phyloP scores from a whole-genome alignment of 2,888 invertebrate genomes.

The Torymus aiolomorphi region DNA sequence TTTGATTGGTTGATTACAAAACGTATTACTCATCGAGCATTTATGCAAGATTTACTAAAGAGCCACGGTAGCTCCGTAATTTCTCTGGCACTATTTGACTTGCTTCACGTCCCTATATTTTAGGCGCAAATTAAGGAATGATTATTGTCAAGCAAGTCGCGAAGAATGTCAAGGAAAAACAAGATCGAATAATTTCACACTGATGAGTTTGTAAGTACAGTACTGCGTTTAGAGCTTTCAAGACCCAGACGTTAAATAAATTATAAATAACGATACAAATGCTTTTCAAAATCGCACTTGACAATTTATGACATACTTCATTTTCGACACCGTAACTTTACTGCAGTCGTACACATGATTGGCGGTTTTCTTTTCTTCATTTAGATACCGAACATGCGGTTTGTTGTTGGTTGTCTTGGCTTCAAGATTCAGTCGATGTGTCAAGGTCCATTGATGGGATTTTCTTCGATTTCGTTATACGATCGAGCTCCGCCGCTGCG shows the following conservation, averaged over 20 bases:
- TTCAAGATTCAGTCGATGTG: slow-evolving; percentile 70
- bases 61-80: slow-evolving; percentile 32
- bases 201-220: slow-evolving; percentile 49
- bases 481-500: slow-evolving; percentile 94
- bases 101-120: slow-evolving; percentile 39
- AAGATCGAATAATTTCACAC: slow-evolving; percentile 43
- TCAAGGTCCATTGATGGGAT: slow-evolving; percentile 74
- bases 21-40: slow-evolving; percentile 48
- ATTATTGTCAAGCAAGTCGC: slow-evolving; percentile 58
- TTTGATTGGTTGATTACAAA: slow-evolving; percentile 39
- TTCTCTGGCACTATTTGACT: slow-evolving; percentile 54
- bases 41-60: slow-evolving; percentile 37
- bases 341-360: slow-evolving; percentile 36
- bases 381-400: slow-evolving; percentile 22
- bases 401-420: slow-evolving; percentile 16
- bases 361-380: slow-evolving; percentile 26
- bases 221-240: slow-evolving; percentile 45
- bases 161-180: slow-evolving; percentile 53
- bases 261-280: slow-evolving; percentile 45
- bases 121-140: slow-evolving; percentile 54
- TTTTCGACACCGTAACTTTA: slow-evolving; percentile 48
- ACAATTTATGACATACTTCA: slow-evolving; percentile 51
- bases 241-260: slow-evolving; percentile 40
- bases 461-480: slow-evolving; percentile 86
- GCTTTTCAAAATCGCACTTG: slow-evolving; percentile 41